Conservation (phyloP, 2,888 invertebrate species). For the Trachelus tabidus region DNA sequence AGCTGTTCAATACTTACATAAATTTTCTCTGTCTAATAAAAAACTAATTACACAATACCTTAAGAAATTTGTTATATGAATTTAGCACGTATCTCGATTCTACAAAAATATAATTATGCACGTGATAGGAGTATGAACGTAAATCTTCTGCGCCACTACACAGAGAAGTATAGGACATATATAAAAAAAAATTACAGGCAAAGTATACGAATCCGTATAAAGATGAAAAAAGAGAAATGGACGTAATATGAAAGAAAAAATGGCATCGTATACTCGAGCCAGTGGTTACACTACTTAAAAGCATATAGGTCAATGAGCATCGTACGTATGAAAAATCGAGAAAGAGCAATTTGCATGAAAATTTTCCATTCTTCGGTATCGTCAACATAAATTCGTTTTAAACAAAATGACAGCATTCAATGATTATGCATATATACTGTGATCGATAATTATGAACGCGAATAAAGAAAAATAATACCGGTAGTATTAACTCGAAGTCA, state of each 20-base stretch:
- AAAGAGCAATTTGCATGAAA: not conserved
- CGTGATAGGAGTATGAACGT: not conserved
- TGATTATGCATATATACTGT: not conserved
- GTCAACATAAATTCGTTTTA: not conserved
- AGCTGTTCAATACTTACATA: not conserved
- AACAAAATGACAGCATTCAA: not conserved
- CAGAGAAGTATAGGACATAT: not conserved
- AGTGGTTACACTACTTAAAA: not conserved
- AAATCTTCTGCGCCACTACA: not conserved
- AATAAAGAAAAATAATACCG: too few relatives aligned
- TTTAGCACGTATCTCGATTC: not conserved
- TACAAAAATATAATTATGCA: not conserved
- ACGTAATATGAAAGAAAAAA: not conserved
- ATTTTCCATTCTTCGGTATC: not conserved
- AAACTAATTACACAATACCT: not conserved
- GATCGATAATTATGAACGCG: too few relatives aligned
- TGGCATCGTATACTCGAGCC: not conserved
- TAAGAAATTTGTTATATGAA: not conserved
- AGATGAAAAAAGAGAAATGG: not conserved
- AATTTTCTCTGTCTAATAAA: not conserved
- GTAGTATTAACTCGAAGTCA: too few relatives aligned
- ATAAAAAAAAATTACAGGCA: not conserved
- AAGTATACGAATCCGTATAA: not conserved
- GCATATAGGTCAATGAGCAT: not conserved
- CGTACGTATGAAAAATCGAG: not conserved